Evolutionary conservation across 2,888 invertebrate species (phyloP).

Genomic region (Cephus nigrinus): DNA sequence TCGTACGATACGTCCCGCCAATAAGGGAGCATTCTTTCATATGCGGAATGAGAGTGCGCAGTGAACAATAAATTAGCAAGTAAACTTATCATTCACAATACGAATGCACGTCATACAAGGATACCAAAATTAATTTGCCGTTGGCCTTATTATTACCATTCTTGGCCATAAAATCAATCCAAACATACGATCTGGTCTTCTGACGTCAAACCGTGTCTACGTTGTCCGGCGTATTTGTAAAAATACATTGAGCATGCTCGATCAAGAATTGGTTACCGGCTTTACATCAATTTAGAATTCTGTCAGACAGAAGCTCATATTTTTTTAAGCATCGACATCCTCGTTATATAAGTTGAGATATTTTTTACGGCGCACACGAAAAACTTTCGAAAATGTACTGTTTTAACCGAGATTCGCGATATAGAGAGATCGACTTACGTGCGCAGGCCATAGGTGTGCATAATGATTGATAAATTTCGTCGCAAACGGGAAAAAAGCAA

Average conservation of each 20-base stretch:
- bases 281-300: not conserved
- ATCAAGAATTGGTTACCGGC: not conserved
- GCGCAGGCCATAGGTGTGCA: not conserved
- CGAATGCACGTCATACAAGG: not conserved
- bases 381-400: not conserved
- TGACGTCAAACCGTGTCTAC: not conserved
- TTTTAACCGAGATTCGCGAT: not conserved
- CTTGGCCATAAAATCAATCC: not conserved
- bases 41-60: not conserved
- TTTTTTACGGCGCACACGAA: not conserved
- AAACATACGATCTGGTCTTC: not conserved
- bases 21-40: not conserved
- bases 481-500: not conserved
- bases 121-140: not conserved
- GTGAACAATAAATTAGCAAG: not conserved
- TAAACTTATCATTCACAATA: not conserved
- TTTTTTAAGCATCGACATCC: not conserved
- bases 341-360: not conserved
- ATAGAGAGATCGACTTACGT: not conserved
- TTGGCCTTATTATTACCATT: not conserved
- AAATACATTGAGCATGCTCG: not conserved
- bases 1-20: not conserved
- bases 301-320: not conserved
- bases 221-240: not conserved
- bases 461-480: not conserved